Evolutionary conservation across 92 coral and sea anemone species (phyloP), one percentile per base, ranked within the genome.

Genomic region (Plumapathes pennacea): DNA sequence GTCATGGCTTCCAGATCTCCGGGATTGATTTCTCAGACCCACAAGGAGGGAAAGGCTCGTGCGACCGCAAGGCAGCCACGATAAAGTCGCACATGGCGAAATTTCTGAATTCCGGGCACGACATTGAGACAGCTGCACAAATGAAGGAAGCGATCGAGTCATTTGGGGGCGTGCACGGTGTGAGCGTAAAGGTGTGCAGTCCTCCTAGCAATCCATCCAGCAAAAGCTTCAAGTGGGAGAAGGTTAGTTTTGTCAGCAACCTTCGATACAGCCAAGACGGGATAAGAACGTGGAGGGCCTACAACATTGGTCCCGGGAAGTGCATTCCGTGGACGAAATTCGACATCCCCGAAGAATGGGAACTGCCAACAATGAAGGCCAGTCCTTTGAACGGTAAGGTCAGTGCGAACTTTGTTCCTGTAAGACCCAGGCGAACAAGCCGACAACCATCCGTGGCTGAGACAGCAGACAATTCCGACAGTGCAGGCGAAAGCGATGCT

Each of bases 1-100:
- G 42, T 25, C 50, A 62, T 44, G 54, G 58, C 23, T 32, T 62
- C 24, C 38, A 67, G 34, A 42, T 77, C 41, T 40, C 57, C 13
- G 25, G 71, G 29, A 41, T 76, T 59, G 71, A 76, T 36, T 67
- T 67, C 45, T 76, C 77, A 5, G 69, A 76, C 38, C 76, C 76
- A 42, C 83, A 67, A 32, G 82, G 74, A n/a, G 67, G 82, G 5
- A 74, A 74, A 31, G 73, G 62, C 32, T 50, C 82, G 4, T 76
- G 75, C 43, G 76, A 59, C 41, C 48, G 71, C 25, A 72, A 72
- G 57, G 80, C 80, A 27, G 80, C 80, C 54, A 42, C 57, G 2
- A 52, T 53, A 3, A 72, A 72, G 57, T 50, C 55, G 18, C 80
- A 62, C 42, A 53, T 62, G 57, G 57, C 39, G 32, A 22, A n/a